Conservation (phyloP, 2,113 vertebrate species). For the Astur gentilis region DNA sequence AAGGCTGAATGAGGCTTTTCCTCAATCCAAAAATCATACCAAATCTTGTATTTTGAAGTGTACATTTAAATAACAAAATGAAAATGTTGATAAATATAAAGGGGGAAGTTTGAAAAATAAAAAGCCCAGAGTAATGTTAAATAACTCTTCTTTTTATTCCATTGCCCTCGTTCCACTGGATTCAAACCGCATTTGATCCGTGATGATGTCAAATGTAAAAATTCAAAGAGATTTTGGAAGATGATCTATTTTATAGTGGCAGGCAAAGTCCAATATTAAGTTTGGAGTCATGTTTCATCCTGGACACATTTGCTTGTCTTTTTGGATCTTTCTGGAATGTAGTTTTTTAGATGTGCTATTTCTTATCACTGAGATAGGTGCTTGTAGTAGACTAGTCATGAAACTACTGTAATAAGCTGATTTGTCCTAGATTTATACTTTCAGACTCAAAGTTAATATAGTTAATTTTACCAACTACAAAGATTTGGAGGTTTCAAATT, state of each 20-base stretch:
- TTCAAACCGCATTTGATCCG: accelerated
- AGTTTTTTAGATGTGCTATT: neutral
- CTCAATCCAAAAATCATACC: neutral
- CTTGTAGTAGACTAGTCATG: neutral
- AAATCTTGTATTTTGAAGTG: neutral
- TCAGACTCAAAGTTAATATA: neutral
- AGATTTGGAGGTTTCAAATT: neutral
- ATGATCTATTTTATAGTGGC: neutral
- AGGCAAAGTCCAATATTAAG: neutral
- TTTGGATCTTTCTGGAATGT: neutral
- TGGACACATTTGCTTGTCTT: neutral
- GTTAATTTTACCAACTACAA: neutral
- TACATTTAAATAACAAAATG: neutral
- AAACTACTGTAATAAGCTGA: neutral
- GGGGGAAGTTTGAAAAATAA: neutral
- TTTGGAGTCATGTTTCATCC: neutral
- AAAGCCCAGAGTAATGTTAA: neutral
- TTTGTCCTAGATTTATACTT: neutral
- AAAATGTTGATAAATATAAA: neutral
- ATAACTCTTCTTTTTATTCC: neutral
- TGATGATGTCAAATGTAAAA: neutral
- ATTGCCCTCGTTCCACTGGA: neutral
- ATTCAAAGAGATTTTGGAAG: neutral
- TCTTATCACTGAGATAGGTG: neutral
- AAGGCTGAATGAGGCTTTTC: neutral